These are phyloP conservation scores for Tricholaema leucomelas DNA, from an alignment of 2,113 vertebrate species.

Conservation along the genomic window DNA sequence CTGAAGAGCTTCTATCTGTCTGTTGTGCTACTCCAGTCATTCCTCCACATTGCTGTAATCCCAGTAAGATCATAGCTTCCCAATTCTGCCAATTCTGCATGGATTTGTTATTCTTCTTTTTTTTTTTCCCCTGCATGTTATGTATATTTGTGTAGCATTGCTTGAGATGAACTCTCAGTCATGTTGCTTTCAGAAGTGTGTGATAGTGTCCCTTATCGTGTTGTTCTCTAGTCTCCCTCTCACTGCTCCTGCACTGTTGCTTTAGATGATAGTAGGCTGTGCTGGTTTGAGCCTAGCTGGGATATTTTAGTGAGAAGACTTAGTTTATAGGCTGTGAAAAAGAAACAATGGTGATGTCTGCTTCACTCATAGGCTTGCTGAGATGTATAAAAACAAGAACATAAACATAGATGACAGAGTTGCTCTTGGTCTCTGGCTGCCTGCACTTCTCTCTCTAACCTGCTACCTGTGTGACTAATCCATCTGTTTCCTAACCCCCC, in stretches of 20 bases:
- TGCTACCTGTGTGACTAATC: too few relatives aligned
- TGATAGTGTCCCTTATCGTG: neutral
- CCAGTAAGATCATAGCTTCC: neutral
- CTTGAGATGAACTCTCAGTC: neutral
- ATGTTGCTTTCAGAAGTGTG: neutral
- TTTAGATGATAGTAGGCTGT: neutral
- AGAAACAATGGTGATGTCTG: too few relatives aligned
- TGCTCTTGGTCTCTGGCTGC: too few relatives aligned
- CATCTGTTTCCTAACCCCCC: too few relatives aligned
- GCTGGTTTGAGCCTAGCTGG: too few relatives aligned
- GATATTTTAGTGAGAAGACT: too few relatives aligned
- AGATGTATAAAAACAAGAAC: too few relatives aligned
- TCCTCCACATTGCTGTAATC: neutral
- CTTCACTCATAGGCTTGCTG: too few relatives aligned
- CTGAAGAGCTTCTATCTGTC: neutral
- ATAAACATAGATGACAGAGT: too few relatives aligned
- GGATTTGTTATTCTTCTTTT: neutral
- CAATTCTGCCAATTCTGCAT: fast-evolving
- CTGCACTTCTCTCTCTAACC: too few relatives aligned
- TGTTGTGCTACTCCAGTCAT: neutral
- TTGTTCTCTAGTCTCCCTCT: neutral
- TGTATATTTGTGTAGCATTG: fast-evolving
- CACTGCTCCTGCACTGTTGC: neutral
- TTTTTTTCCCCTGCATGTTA: neutral
- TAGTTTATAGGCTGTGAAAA: too few relatives aligned